These are phyloP conservation scores for Drosophila varians DNA, from an alignment of 1,140 invertebrate genomes.

Conservation along the genomic window DNA sequence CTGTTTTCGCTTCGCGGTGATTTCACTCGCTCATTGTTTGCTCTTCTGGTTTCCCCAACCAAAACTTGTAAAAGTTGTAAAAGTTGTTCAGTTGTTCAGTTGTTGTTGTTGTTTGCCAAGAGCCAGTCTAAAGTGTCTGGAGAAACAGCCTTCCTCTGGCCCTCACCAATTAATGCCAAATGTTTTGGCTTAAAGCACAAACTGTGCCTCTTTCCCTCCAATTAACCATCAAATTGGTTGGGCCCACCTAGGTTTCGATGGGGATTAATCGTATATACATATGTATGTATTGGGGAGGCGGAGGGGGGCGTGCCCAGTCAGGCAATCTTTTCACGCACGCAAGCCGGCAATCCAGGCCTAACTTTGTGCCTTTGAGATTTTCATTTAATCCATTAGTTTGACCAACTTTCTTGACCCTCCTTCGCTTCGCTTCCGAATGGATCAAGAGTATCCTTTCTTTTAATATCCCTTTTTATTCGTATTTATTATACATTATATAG, in stretches of 20 bases:
- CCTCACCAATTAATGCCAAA: conserved; percentile 57
- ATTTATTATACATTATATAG: too few species aligned
- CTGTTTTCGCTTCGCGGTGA: conserved; percentile 17
- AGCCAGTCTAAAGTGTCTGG: conserved; percentile 9
- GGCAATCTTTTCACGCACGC: conserved; percentile 32
- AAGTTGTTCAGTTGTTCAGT: conserved; percentile 22
- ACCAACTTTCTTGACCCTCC: conserved; percentile 15
- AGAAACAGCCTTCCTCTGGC: neutral
- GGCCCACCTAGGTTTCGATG: conserved; percentile 45
- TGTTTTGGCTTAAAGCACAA: conserved; percentile 48
- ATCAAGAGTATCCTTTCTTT: too few species aligned
- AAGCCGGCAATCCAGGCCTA: conserved; percentile 6
- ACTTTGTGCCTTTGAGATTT: conserved; percentile 34
- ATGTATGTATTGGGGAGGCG: neutral
- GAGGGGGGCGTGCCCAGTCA: too few species aligned
- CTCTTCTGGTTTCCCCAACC: conserved; percentile 2
- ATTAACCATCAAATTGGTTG: conserved; percentile 62
- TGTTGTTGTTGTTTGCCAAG: neutral
- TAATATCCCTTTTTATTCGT: too few species aligned
- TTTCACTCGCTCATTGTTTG: conserved; percentile 15
- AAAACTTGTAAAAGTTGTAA: conserved; percentile 38
- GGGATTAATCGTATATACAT: conserved; percentile 3
- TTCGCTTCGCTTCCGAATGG: too few species aligned
- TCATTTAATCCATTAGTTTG: conserved; percentile 60
- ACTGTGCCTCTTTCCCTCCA: conserved; percentile 30